Evolutionary conservation across 2,888 invertebrate species (phyloP), one percentile per base, ranked within the genome.

Genomic region (Ophonus ardosiacus): DNA sequence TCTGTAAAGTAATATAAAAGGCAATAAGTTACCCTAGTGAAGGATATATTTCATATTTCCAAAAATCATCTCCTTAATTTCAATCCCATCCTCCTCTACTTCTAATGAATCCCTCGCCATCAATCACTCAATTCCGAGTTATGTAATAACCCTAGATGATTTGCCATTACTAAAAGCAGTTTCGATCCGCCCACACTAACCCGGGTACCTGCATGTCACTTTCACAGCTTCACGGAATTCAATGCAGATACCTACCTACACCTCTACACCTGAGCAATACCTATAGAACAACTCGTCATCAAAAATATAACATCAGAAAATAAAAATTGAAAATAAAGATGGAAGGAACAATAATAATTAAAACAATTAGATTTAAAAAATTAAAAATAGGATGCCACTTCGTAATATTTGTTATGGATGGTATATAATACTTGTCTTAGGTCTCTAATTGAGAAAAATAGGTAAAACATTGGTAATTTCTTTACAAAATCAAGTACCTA

Each of bases 81-180:
- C 15, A 17, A 31, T 59, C 17, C 15, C 15, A 59, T 17, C 59
- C 59, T 17, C 59, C 59, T 17, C 7, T 15, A 4, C 59, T n/a
- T n/a, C 31, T 65, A 65, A 65, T 65, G 21, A 65, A 65, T 65
- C 31, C 31, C 31, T 65, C 65, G 13, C 21, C 65, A 65, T 65
- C 31, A 65, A 65, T 65, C 65, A 65, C 65, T 65, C 21, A 21
- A 65, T 65, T 31, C 13, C 21, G 18, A 6, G n/a, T 65, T 65
- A 0, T 13, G 43, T 56, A 40, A 68, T 68, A 68, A 81, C 68
- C 31, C 51, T 15, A 24, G 68, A 81, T 68, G 81, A 68, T 68
- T 68, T 65, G 43, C 81, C 81, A 81, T 81, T 81, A 81, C 18
- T 40, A n/a, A 63, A 51, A 68, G 81, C 71, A 65, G 68, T 17